Percentiles rank a stretch among this genome's conserved stretches.
Conservation (phyloP, 2,797 vertebrate species). For the Schizothorax lantsangensis region DNA sequence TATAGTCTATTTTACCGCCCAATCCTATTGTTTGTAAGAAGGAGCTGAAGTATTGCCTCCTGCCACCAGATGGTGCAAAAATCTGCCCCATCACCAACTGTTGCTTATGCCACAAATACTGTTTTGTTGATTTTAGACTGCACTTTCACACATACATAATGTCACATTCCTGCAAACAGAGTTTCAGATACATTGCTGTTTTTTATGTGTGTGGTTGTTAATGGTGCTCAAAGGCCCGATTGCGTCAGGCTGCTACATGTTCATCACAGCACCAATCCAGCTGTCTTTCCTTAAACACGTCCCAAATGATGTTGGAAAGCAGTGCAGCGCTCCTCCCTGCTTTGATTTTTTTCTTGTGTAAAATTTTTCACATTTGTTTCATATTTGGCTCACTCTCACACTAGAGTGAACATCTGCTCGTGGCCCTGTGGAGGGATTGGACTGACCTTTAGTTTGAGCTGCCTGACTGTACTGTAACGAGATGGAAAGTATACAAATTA, state of each 20-base stretch:
- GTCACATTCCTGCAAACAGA: constrained; percentile 13
- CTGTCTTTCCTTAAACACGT: constrained; percentile 52
- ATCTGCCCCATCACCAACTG: constrained; percentile 76
- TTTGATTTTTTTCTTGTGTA: constrained; percentile 49
- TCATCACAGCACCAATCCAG: constrained; percentile 28
- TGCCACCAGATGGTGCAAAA: constrained; percentile 82
- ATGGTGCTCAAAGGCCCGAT: background rate
- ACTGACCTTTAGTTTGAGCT: constrained; percentile 32
- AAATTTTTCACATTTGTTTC: constrained; percentile 89
- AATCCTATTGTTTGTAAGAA: constrained; percentile 23
- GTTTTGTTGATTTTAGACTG: constrained; percentile 39
- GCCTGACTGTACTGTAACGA: constrained; percentile 22
- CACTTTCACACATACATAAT: constrained; percentile 26
- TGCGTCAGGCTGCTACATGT: constrained; percentile 8
- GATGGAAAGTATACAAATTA: background rate
- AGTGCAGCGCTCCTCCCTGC: constrained; percentile 67
- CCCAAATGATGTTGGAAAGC: constrained; percentile 31
- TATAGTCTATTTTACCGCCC: constrained; percentile 8
- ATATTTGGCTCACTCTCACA: constrained; percentile 84
- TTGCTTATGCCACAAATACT: constrained; percentile 64
- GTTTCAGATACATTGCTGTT: background rate
- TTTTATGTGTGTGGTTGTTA: constrained; percentile 3
- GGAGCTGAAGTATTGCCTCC: constrained; percentile 63
- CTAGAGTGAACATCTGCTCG: constrained; percentile 76
- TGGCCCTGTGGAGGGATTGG: constrained; percentile 77